Evolutionary conservation across 35 echinoderm and acorn worm species (phyloP).

Genomic region (Ophioderma brevispina): DNA sequence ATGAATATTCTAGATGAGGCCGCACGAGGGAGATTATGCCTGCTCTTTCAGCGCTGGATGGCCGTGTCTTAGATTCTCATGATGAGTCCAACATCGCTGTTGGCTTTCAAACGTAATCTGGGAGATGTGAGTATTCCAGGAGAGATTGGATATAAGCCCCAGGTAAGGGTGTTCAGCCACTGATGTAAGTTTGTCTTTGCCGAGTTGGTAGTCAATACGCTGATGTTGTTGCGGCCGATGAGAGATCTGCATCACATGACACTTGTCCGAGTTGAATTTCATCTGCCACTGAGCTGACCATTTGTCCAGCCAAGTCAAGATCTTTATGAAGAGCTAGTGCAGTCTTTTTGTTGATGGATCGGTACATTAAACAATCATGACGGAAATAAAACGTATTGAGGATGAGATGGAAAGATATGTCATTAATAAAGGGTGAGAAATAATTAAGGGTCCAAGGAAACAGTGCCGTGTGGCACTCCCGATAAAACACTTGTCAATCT

Average conservation of each 20-base stretch:
- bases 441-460: constrained; percentile 54
- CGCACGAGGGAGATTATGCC: constrained; percentile 29
- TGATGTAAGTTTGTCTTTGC: background rate
- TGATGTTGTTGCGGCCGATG: constrained; percentile 29
- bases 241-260: constrained; percentile 53
- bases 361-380: constrained; percentile 73
- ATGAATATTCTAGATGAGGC: constrained; percentile 50
- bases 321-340: constrained; percentile 15
- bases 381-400: constrained; percentile 51
- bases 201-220: constrained; percentile 2
- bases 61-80: constrained; percentile 17
- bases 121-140: constrained; percentile 32
- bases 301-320: constrained; percentile 3
- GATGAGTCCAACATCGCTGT: background rate
- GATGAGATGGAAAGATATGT: constrained; percentile 45
- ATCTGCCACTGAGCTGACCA: constrained; percentile 51
- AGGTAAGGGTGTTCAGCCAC: constrained; percentile 32
- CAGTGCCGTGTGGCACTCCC: constrained; percentile 75
- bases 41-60: constrained; percentile 25
- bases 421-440: constrained; percentile 64
- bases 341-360: background rate
- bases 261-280: constrained; percentile 32
- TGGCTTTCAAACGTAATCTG: constrained; percentile 6
- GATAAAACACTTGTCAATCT: constrained; percentile 39
- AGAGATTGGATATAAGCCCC: constrained; percentile 28